Base-by-base conservation (phyloP, 2,797 vertebrate genomes). In the Alfaro cultratus region DNA sequence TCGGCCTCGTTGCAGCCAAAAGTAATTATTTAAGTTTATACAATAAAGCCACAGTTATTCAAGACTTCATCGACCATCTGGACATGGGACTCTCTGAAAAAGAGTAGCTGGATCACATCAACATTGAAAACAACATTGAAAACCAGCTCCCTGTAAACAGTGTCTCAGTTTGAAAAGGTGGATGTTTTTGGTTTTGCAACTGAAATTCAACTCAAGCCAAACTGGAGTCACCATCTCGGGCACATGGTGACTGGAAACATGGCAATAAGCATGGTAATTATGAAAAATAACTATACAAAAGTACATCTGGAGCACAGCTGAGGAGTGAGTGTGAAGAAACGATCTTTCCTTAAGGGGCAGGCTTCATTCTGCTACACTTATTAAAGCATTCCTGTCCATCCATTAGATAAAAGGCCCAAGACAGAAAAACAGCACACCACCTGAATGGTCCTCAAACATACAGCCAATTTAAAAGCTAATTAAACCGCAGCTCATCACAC, bases 381-480 rank as follows among this genome's bases (percentile, higher is more conserved):
- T 26, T 73, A 43, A 78, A 47, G 29, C 12, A 31, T 18, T 62
- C 36, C 13, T 57, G 9, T 47, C 39, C 34, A 7, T 49, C 39
- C 34, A 67, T 67, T 68, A 74, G 31, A 55, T 64, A 64, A 79
- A 62, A 53, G 7, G 46, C 36, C 34, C 6, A 16, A 68, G 64
- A 31, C 4, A 51, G 51, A n/a, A 16, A 53, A 70, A 43, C 64
- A 77, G 31, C 34, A 49, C 31, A 57, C 51, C 18, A 73, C 51
- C 68, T 73, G 34, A 45, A 47, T 31, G 55, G 53, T 86, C 47
- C 57, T 10, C 67, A 29, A 80, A 71, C 75, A 85, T 81, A 70
- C 78, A 78, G 75, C 45, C 0, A 23, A 68, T 74, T 83, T 77
- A 75, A 85, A 86, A 82, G 74, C 81, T 88, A 86, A 88, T 86